phyloP scores from a whole-genome alignment of 2,113 vertebrate species.

The Varanus salvator region DNA sequence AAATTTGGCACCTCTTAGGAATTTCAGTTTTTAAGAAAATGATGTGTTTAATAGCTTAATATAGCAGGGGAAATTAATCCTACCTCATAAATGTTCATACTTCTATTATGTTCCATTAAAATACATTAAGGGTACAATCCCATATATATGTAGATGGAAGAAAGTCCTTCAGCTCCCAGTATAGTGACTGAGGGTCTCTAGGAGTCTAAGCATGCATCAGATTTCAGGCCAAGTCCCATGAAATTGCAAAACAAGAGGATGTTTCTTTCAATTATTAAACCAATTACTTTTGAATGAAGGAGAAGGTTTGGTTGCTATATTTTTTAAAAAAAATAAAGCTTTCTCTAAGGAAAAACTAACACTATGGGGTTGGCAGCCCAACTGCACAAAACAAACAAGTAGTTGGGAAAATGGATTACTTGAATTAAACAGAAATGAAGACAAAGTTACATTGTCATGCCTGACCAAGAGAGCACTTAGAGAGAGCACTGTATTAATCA shows the following conservation, averaged over 20 bases:
- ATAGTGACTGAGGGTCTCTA: too few species aligned
- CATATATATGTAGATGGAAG: too few species aligned
- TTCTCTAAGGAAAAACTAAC: conserved; percentile 4
- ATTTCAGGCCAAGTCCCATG: not conserved
- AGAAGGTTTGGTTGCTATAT: not conserved
- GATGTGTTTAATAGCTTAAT: too few species aligned
- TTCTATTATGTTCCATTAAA: too few species aligned
- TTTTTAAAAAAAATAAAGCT: not conserved
- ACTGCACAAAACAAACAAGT: not conserved
- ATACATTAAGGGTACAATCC: too few species aligned
- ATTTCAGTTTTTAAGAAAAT: too few species aligned
- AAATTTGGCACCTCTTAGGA: too few species aligned
- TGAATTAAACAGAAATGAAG: conserved; percentile 27
- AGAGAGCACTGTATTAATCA: not conserved
- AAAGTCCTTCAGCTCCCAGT: too few species aligned
- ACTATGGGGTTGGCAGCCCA: not conserved
- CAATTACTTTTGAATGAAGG: not conserved
- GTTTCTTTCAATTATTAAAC: not conserved
- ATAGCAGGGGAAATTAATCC: too few species aligned
- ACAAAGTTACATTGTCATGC: not conserved
- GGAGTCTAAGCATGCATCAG: not conserved
- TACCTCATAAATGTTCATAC: too few species aligned
- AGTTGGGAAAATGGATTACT: conserved; percentile 13
- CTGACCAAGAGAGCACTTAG: not conserved
- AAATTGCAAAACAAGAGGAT: not conserved